Base-by-base conservation (phyloP, 2,113 vertebrate species). In the Phylloscopus trochilus region DNA sequence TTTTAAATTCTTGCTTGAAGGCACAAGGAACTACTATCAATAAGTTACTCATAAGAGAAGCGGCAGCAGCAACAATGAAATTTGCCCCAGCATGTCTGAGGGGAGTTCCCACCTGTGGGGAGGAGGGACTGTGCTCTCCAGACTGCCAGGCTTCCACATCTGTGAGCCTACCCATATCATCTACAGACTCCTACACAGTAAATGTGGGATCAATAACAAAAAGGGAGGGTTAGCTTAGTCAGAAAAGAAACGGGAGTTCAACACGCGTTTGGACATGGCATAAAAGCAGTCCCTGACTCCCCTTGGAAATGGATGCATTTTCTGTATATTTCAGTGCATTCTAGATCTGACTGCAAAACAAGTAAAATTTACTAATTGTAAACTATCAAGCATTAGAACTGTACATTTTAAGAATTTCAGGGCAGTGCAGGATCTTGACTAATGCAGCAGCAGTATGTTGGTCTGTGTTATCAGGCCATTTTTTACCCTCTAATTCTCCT, bases 241-340 rank as follows among this genome's bases (percentile, higher is more conserved):
- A 89, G 70, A 90, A 67, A 31, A 5, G 3, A 74, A 73, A 26
- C 23, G 41, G 0, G 3, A 75, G 8, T 80, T 92, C 72, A 86
- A 13, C 55, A 87, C 53, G 60, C 0, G 0, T 52, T 83, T 9
- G 4, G 30, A 77, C 51, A 58, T 14, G 13, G 22, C 46, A 31
- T 74, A 82, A 69, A 80, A 76, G 6, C 39, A 67, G 67, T 31
- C 37, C 7, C 11, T 20, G 46, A 31, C 15, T 51, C 59, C 51
- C 43, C 23, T 21, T 13, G 15, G 62, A 79, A 87, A 82, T 24
- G 5, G 52, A 13, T 46, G 35, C 2, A 9, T 87, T 78, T 87
- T 53, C 52, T 75, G 2, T 30, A 12, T 49, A 37, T 41, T 74
- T 47, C n/a, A 85, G 17, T 37, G 15, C 68, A 41, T 85, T 91